Evolutionary conservation across 2,113 vertebrate species (phyloP), one percentile per base, ranked within the genome.

Genomic region (Ceratotherium simum): DNA sequence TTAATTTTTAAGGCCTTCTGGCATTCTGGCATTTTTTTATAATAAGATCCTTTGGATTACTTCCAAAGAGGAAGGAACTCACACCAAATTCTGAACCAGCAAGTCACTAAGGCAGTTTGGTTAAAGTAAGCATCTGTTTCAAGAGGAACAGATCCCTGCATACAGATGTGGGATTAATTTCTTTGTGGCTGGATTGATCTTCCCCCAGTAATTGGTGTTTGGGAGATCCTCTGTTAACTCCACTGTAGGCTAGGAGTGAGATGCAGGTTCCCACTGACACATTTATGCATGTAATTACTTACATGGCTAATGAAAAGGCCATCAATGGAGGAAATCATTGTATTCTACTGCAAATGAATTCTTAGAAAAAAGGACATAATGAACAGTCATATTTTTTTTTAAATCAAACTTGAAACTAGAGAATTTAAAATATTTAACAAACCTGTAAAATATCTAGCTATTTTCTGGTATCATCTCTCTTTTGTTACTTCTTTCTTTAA

Each of bases 61-160:
- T 85, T 79, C 4, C 62, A 91, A 91, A 56, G 4, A 78, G 18
- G 39, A 91, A 94, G 16, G 27, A 83, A 62, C 27, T 83, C 64
- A 93, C 2, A 78, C 21, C 25, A 75, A 89, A 79, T 90, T 97
- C 42, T 72, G 39, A 91, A 46, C n/a, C 14, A 64, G 31, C 46
- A 25, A 48, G 78, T 79, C 58, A 62, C 29, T 65, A 31, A 21
- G 31, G 51, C 3, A 92, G 25, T 88, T 96, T 67, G 29, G 14
- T 88, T 96, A 78, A 85, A 95, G 56, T 56, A 42, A 97, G 6
- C 67, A 94, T 83, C 31, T 95, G 76, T 91, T 91, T 82, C 58
- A 54, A 92, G 56, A 94, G 25, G 16, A 92, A 54, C 10, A 95
- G 33, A 82, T 54, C 29, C 46, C 64, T 78, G 25, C 39, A 89